Base-by-base conservation (phyloP, 2,797 vertebrate genomes). In the Cryptoblepharus egeriae region DNA sequence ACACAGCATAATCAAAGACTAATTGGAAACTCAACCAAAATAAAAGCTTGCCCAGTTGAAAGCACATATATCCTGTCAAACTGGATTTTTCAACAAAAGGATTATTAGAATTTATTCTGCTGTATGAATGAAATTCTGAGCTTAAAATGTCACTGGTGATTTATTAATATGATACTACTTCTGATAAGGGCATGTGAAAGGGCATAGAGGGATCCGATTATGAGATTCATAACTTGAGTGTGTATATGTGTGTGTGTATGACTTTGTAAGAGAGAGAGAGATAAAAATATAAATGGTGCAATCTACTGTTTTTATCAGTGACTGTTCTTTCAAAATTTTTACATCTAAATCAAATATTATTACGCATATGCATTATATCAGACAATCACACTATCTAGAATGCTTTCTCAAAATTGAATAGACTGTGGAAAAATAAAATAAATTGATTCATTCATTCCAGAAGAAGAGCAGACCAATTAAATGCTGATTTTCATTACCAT, bases 81-180 rank as follows among this genome's bases (percentile, higher is more conserved):
- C 81, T 91, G 87, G 77, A 90, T 91, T 93, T 86, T 92, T 92
- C 92, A 90, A 78, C 88, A 88, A 90, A 90, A 90, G 84, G 55
- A 79, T 92, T 93, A 93, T 93, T 93, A 91, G 87, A 93, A 91
- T 85, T 84, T 87, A 90, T 92, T 93, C 87, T 90, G 81, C 85
- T 57, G 85, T 92, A 82, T 93, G 92, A 93, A 93, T 91, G 91
- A 92, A 92, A 92, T 60, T 63, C 84, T 91, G 84, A 92, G 88
- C 89, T 88, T 90, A 82, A 94, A 94, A 93, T 92, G 93, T 90
- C 92, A 92, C 87, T 82, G 88, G 91, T 90, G 89, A 93, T 93
- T 92, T 92, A 93, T 93, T 93, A 93, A 92, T 89, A 82, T 72
- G 89, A 91, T 93, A 86, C 78, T 88, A 45, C 45, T 81, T 87